Evolutionary conservation across 2,113 vertebrate genomes (phyloP).

Genomic region (Eleginops maclovinus): DNA sequence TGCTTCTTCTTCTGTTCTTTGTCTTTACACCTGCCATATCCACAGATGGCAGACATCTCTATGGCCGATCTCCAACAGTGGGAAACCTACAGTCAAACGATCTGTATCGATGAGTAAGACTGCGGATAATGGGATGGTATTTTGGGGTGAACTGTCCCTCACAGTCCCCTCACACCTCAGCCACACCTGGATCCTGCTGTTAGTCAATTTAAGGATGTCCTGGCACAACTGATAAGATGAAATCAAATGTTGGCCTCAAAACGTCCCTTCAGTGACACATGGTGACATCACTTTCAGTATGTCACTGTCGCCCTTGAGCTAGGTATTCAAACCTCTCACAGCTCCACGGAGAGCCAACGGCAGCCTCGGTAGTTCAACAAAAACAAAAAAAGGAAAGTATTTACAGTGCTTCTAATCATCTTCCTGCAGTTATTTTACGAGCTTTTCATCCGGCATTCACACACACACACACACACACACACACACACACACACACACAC

Average conservation of each 20-base stretch:
- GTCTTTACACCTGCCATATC: no score
- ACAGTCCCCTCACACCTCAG: no score
- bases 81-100: no score
- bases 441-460: background rate
- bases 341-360: background rate
- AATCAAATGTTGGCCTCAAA: background rate
- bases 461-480: background rate
- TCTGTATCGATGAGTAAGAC: no score
- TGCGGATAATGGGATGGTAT: no score
- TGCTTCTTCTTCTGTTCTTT: no score
- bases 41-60: no score
- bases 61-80: no score
- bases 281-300: background rate
- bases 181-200: no score
- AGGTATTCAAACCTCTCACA: background rate
- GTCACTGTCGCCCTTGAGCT: background rate
- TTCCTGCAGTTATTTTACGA: background rate
- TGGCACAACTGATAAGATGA: no score
- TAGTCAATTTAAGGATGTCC: no score
- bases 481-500: background rate
- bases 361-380: background rate
- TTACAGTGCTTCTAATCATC: background rate
- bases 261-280: background rate
- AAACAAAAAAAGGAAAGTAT: background rate
- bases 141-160: no score